Base-by-base conservation (phyloP, 2,888 invertebrate genomes). In the Pseudanteris insignis region DNA sequence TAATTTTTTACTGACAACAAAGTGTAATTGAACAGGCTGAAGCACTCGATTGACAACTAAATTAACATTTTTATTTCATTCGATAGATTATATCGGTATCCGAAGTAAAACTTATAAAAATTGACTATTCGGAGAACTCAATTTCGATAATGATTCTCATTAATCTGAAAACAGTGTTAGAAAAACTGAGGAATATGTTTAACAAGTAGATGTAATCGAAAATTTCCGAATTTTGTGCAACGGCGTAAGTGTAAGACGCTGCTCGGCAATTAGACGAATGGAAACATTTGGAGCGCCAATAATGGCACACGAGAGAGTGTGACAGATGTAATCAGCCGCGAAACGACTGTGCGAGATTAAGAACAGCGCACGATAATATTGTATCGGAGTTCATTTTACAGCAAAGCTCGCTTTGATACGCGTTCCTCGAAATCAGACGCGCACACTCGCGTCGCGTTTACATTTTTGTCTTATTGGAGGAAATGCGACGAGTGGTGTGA, bases 271-370 rank as follows among this genome's bases (percentile, higher is more conserved):
- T 36, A 24, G 37, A 36, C 43, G 21, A 18, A 28, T 41, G 30
- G 18, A 41, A 43, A 43, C 24, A 32, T 29, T 40, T 12, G 9
- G 18, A 29, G 29, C 15, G 9, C 8, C 15, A 18, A 29, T 12
- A 14, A 28, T 26, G 24, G 12, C 28, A 29, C 9, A 11, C 8
- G 46, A 36, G 41, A 28, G 32, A 28, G 41, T 47, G 43, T 14
- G 44, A 57, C 43, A 57, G 58, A 58, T 48, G 41, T 10, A 50
- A 48, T 50, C 58, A 33, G 33, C 37, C 48, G 47, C 36, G n/a
- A 21, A 38, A 50, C 32, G 50, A 50, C 44, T 43, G 38, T 38
- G 50, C 26, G 34, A 48, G 50, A 50, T 46, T 58, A 46, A 58
- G 40, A 44, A 58, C 50, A 34, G 34, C 38, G 28, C 28, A 33